phyloP scores from a whole-genome alignment of 2,797 vertebrate species.

The Morelia viridis region DNA sequence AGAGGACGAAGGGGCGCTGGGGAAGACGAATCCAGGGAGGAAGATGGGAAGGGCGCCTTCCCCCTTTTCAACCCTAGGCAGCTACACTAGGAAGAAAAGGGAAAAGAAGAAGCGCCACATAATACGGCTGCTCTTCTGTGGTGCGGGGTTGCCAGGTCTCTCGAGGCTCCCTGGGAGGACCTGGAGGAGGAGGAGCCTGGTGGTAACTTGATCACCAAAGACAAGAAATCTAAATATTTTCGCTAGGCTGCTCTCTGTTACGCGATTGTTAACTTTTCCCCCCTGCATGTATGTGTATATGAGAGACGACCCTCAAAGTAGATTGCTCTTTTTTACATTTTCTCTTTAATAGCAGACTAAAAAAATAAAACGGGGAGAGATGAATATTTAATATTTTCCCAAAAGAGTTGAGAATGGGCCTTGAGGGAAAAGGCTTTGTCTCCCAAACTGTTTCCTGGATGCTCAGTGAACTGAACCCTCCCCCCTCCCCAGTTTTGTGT shows the following conservation, averaged over 20 bases:
- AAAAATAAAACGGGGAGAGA: no score
- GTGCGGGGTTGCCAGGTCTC: background rate
- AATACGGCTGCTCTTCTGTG: background rate
- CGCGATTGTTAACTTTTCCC: no score
- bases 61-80: background rate
- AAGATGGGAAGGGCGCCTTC: accelerated
- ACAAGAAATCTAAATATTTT: background rate
- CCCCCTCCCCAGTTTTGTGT: background rate
- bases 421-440: background rate
- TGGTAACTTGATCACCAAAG: background rate
- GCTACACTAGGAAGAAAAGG: no score
- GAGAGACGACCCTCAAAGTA: background rate
- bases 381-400: background rate
- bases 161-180: background rate
- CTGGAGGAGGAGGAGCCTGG: background rate
- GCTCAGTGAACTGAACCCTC: background rate
- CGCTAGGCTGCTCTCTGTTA: background rate
- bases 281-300: background rate
- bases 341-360: background rate
- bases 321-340: background rate
- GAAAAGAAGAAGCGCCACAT: background rate
- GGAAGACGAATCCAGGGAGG: background rate
- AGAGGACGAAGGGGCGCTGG: background rate
- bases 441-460: background rate
- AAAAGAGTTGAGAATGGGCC: background rate